Base-by-base conservation (phyloP, 2,113 vertebrate species). In the Micronycteris hirsuta region DNA sequence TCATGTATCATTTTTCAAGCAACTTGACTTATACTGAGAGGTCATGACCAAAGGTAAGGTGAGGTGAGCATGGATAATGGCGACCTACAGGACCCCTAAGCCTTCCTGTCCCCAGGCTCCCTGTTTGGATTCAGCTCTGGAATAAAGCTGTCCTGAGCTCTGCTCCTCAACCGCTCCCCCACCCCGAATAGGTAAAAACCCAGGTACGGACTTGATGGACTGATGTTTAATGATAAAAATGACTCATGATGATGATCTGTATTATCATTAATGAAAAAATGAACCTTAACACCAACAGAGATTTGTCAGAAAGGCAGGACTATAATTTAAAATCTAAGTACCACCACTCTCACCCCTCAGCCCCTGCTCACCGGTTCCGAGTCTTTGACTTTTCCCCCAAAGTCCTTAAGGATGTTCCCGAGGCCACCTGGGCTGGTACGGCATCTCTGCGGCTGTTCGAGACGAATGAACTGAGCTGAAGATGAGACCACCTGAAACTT, bases 261-360 rank as follows among this genome's bases (percentile, higher is more conserved):
- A 47, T 81, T 80, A 86, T 65, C 52, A 36, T 33, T 43, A 78
- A 70, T 78, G 78, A 93, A 93, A 97, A 89, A 67, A 5, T 19
- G 36, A 43, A 58, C 90, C 89, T 83, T 93, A 82, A 94, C 90
- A 31, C 36, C 74, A 70, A 47, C 38, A 52, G 77, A 88, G 58
- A 76, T 84, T 49, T 92, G 41, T 89, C 86, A 96, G 91, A 93
- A 93, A 89, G 63, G n/a, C 56, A 86, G 86, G 61, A 38, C 58
- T 82, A 49, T 78, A 56, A 38, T 14, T 74, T 81, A 54, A 92
- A 65, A 52, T 65, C 68, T 88, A 26, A 65, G 26, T 36, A 54
- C 41, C 36, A 28, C 45, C 58, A 52, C 16, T 6, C 0, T n/a
- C 31, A 65, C 36, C 49, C 61, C 36, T 86, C 47, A 89, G 31